These are phyloP conservation scores for Temnothorax nylanderi DNA, from an alignment of 1,140 invertebrate genomes.

Conservation along the genomic window DNA sequence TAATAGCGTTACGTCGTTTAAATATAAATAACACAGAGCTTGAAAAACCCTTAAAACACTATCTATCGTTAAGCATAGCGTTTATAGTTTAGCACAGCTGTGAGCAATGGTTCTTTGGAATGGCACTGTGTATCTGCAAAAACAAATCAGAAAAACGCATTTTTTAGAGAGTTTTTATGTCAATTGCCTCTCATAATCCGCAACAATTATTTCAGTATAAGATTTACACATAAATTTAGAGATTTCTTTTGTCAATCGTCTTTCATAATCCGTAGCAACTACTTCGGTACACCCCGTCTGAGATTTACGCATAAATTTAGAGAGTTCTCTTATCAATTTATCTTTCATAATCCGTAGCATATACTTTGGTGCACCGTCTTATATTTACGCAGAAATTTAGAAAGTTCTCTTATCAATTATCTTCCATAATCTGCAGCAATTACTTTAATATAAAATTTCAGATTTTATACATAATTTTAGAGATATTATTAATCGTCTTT, in stretches of 20 bases:
- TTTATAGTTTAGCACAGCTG: slow-evolving; percentile 79
- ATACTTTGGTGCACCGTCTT: neutral
- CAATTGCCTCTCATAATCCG: neutral
- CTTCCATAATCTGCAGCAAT: neutral
- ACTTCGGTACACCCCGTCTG: neutral
- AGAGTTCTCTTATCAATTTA: neutral
- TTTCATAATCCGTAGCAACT: neutral
- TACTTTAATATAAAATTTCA: neutral
- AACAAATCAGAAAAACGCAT: slow-evolving; percentile 42
- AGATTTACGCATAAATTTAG: neutral
- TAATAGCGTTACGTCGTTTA: slow-evolving; percentile 48
- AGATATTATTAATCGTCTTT: too few species aligned
- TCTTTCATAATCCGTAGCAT: neutral
- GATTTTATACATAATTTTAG: neutral
- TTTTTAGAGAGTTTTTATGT: neutral
- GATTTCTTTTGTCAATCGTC: too few species aligned
- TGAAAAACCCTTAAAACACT: slow-evolving; percentile 36
- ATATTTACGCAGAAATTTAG: neutral
- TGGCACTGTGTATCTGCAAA: slow-evolving; percentile 81
- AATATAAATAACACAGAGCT: slow-evolving; percentile 54
- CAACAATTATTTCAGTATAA: neutral
- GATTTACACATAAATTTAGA: neutral
- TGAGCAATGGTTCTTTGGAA: slow-evolving; percentile 82
- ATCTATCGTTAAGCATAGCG: slow-evolving; percentile 58
- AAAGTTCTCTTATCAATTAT: neutral